Evolutionary conservation across 2,888 invertebrate species (phyloP).

Genomic region (Candidula unifasciata): DNA sequence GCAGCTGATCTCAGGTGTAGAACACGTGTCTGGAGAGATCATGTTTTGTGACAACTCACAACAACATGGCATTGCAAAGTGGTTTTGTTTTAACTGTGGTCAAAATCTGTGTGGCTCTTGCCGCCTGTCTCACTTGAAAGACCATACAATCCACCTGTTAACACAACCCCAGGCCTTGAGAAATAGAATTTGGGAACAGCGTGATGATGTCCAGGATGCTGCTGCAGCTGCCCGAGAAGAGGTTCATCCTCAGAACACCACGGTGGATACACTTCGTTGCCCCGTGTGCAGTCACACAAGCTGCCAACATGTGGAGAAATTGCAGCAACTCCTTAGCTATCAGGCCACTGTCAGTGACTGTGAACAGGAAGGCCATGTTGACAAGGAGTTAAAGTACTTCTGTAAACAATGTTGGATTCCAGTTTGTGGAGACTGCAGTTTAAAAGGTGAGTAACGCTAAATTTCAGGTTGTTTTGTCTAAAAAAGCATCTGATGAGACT

Average conservation of each 20-base stretch:
- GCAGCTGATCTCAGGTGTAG: background rate
- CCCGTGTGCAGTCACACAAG: background rate
- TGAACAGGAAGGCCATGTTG: background rate
- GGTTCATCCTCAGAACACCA: background rate
- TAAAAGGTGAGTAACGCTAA: background rate
- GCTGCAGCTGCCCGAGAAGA: background rate
- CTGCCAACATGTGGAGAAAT: background rate
- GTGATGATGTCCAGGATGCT: background rate
- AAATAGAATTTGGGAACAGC: background rate
- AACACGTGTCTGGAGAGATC: background rate
- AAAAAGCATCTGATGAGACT: background rate
- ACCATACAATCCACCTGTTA: background rate
- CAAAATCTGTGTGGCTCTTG: background rate
- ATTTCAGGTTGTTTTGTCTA: background rate
- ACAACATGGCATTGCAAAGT: background rate
- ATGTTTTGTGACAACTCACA: background rate
- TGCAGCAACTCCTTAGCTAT: background rate
- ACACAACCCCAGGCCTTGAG: background rate
- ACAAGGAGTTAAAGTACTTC: background rate
- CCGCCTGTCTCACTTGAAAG: background rate
- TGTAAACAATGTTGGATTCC: background rate
- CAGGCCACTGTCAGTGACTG: background rate
- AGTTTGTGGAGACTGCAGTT: background rate
- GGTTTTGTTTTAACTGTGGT: slow-evolving; percentile 2
- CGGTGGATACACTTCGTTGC: background rate